Conservation (phyloP, 2,113 vertebrate species). For the Zosterops borbonicus region DNA sequence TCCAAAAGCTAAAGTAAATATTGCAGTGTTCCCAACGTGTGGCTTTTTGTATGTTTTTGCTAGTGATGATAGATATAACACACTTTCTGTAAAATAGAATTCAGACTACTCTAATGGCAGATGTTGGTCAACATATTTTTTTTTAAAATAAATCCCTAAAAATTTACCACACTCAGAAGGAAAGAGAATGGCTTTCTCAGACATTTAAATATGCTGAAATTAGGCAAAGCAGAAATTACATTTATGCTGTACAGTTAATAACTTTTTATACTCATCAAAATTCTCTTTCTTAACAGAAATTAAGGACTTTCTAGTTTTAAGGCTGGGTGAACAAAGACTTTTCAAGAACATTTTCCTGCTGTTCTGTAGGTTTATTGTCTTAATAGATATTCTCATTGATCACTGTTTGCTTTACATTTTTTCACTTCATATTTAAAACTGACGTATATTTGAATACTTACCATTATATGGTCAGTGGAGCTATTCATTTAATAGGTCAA, state of each 20-base stretch:
- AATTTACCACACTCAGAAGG: neutral
- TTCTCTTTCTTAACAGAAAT: neutral
- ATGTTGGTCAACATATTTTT: neutral
- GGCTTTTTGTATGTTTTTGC: neutral
- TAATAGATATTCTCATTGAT: slow-evolving; percentile 53
- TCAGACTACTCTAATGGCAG: neutral
- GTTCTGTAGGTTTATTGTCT: slow-evolving; percentile 41
- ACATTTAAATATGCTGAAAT: neutral
- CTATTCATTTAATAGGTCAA: slow-evolving; percentile 76
- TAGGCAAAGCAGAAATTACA: neutral
- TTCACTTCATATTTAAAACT: slow-evolving; percentile 65
- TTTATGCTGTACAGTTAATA: neutral
- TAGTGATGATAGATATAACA: neutral
- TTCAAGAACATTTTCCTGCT: slow-evolving; percentile 19
- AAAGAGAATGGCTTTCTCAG: neutral
- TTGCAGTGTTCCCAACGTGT: neutral
- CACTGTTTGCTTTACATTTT: slow-evolving; percentile 64
- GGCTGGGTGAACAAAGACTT: slow-evolving; percentile 15
- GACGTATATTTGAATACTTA: slow-evolving; percentile 57
- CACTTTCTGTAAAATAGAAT: neutral
- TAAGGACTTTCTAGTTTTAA: neutral
- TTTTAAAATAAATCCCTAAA: neutral
- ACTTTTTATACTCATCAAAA: neutral
- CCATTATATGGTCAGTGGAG: slow-evolving; percentile 60
- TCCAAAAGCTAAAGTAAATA: neutral